Conservation (phyloP, 2,113 vertebrate genomes). For the Vulpes ferrilata region DNA sequence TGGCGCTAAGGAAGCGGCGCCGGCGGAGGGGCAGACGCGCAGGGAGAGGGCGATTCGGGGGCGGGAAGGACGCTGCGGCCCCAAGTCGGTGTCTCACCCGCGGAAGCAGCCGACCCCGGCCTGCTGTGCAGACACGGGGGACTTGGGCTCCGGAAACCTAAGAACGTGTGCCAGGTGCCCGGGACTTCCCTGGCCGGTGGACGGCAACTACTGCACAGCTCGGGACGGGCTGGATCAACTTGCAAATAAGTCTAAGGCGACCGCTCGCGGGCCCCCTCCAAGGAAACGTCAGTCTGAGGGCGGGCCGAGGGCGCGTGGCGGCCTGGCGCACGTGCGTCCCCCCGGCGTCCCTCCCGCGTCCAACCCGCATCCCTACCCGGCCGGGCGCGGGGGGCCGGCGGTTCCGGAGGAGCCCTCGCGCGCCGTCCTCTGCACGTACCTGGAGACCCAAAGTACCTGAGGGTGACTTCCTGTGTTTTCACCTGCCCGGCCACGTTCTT, state of each 20-base stretch:
- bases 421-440: constrained; percentile 86
- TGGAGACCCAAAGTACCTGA: constrained; percentile 96
- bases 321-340: too few species aligned
- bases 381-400: rapidly evolving
- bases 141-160: not conserved
- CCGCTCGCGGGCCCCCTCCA: not conserved
- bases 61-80: not conserved
- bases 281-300: not conserved
- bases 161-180: not conserved
- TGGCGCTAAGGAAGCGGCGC: not conserved
- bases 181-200: too few species aligned
- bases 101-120: not conserved
- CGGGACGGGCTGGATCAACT: too few species aligned
- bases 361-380: not conserved
- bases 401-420: rapidly evolving
- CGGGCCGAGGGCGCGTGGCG: not conserved
- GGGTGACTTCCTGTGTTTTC: constrained; percentile 97
- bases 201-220: not conserved
- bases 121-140: not conserved
- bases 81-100: not conserved
- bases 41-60: not conserved
- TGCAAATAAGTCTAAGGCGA: too few species aligned
- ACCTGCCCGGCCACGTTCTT: constrained; percentile 98
- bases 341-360: not conserved
- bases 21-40: not conserved